These are phyloP conservation scores for Pterostichus niger DNA, from an alignment of 2,888 invertebrate species.

Conservation along the genomic window DNA sequence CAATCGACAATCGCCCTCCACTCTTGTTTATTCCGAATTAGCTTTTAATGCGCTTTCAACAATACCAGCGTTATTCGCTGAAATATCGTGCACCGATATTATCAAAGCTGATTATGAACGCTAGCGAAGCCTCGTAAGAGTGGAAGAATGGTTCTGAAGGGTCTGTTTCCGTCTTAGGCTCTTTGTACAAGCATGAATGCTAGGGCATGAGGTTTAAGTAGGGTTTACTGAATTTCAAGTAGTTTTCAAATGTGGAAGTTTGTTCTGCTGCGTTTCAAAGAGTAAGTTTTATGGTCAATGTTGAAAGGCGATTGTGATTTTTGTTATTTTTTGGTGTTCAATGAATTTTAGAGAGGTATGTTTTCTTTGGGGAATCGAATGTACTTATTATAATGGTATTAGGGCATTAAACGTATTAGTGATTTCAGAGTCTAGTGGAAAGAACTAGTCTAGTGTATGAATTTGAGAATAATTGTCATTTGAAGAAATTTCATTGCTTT, in stretches of 20 bases:
- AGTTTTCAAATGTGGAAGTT: background rate
- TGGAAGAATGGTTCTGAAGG: slow-evolving; percentile 13
- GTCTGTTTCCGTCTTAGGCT: slow-evolving; percentile 11
- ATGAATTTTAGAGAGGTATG: too few species aligned
- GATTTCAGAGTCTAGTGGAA: background rate
- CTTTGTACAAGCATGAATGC: background rate
- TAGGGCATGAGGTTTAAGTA: background rate
- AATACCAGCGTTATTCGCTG: background rate
- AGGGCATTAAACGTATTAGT: background rate
- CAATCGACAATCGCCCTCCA: slow-evolving; percentile 20
- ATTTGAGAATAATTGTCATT: background rate
- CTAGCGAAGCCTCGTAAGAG: background rate
- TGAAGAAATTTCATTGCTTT: too few species aligned
- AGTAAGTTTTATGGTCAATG: too few species aligned
- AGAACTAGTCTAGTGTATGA: background rate
- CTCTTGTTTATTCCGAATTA: slow-evolving; percentile 24
- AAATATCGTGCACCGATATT: slow-evolving; percentile 5
- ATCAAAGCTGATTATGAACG: slow-evolving; percentile 21
- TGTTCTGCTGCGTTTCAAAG: too few species aligned
- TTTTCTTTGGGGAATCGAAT: too few species aligned
- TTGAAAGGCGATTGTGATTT: too few species aligned
- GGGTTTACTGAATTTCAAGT: slow-evolving; percentile 10
- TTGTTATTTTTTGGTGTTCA: too few species aligned
- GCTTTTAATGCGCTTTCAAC: slow-evolving; percentile 15
- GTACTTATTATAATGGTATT: background rate